Percentiles rank a stretch among this genome's conserved stretches.
phyloP scores from a whole-genome alignment of 2,888 invertebrate species.

The Globia sparganii region DNA sequence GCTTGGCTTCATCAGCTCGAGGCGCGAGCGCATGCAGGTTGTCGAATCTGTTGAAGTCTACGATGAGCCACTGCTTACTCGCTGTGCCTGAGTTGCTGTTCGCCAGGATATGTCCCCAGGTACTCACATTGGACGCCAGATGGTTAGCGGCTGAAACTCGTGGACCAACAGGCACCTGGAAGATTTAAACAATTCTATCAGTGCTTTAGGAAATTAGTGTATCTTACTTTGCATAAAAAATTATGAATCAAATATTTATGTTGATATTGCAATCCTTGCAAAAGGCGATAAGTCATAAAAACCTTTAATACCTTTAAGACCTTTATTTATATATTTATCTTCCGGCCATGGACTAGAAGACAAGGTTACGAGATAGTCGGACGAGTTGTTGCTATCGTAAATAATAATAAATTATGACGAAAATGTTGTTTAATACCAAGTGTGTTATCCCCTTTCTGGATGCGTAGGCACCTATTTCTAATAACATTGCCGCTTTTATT shows the following conservation, averaged over 20 bases:
- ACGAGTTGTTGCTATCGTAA: background rate
- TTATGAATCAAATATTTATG: background rate
- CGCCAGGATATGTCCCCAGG: constrained; percentile 93
- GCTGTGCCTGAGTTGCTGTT: constrained; percentile 94
- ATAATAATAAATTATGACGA: background rate
- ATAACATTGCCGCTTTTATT: background rate
- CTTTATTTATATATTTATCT: background rate
- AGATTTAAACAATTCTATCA: constrained; percentile 8
- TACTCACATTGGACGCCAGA: constrained; percentile 92
- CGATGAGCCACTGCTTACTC: constrained; percentile 96
- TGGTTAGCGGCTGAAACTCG: constrained; percentile 96
- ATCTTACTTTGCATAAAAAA: background rate
- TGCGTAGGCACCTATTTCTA: background rate
- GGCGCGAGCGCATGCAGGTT: constrained; percentile 69
- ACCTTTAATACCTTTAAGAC: too few relatives aligned
- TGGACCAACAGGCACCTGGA: constrained; percentile 93
- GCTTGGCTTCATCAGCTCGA: constrained; percentile 45
- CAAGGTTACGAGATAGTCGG: background rate
- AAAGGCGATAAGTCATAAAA: background rate
- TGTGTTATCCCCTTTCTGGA: background rate
- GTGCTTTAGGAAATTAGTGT: background rate
- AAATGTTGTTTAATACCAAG: constrained; percentile 6
- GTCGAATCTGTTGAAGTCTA: constrained; percentile 92
- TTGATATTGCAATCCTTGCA: background rate
- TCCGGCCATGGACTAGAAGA: background rate